Percentiles rank a stretch among this genome's conserved stretches.
Evolutionary conservation across 92 coral and sea anemone genomes (phyloP).

Genomic region (Bergia puertoricense): DNA sequence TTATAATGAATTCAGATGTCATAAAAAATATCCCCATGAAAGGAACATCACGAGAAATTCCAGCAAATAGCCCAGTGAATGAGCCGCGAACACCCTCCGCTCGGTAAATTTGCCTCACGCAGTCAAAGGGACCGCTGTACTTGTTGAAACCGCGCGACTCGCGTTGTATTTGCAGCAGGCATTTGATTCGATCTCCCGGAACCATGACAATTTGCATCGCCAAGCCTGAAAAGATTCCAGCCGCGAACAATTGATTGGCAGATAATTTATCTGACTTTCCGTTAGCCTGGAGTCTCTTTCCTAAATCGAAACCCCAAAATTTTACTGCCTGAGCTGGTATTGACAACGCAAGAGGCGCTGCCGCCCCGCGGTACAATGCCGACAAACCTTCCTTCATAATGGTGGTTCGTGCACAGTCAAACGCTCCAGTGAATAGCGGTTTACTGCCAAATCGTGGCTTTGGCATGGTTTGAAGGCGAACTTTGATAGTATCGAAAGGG

Average conservation of each 20-base stretch:
- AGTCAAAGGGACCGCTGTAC: conserved; percentile 68
- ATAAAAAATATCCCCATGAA: conserved; percentile 75
- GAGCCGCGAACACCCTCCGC: conserved; percentile 66
- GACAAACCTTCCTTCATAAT: conserved; percentile 73
- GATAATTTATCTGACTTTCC: conserved; percentile 50
- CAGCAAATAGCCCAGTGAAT: conserved; percentile 71
- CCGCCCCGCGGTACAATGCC: conserved; percentile 80
- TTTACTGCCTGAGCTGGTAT: conserved; percentile 72
- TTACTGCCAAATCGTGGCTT: conserved; percentile 34
- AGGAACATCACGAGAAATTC: conserved; percentile 61
- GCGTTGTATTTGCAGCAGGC: conserved; percentile 81
- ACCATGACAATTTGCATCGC: conserved; percentile 57
- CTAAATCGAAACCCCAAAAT: conserved; percentile 74
- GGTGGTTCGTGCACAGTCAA: conserved; percentile 70
- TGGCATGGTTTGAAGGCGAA: conserved; percentile 80
- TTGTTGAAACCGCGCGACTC: conserved; percentile 47
- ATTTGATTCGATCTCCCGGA: conserved; percentile 79
- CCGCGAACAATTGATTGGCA: conserved; percentile 59
- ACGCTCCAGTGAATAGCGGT: conserved; percentile 59
- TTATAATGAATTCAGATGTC: conserved; percentile 70
- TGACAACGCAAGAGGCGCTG: conserved; percentile 73
- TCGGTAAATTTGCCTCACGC: conserved; percentile 55
- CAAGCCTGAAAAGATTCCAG: conserved; percentile 79
- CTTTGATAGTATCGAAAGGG: conserved; percentile 92
- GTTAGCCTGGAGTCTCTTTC: conserved; percentile 71